A percentile compares a stretch with the other conserved stretches of the same genome.
Conservation (phyloP, 1,140 invertebrate genomes). For the Saccostrea echinata region DNA sequence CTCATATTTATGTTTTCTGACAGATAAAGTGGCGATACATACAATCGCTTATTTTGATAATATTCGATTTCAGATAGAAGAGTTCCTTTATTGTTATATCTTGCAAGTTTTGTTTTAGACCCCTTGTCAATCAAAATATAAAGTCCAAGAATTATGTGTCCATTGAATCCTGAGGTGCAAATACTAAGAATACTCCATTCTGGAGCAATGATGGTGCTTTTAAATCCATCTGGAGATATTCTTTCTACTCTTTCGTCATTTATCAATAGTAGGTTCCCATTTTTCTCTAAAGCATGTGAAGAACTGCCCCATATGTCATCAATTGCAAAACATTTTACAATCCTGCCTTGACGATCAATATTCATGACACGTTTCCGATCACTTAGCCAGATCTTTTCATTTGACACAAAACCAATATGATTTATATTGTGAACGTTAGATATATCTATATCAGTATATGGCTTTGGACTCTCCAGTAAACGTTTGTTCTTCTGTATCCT, state of each 20-base stretch:
- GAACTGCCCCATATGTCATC: conserved; percentile 3
- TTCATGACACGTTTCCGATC: neutral
- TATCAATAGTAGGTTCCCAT: neutral
- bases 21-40: neutral
- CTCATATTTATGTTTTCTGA: neutral
- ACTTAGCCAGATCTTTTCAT: neutral
- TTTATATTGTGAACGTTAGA: neutral
- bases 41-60: neutral
- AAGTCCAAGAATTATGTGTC: neutral
- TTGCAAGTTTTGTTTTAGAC: neutral
- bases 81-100: neutral
- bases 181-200: neutral
- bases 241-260: neutral
- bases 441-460: too few relatives aligned
- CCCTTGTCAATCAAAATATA: neutral
- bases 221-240: neutral
- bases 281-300: neutral
- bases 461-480: too few relatives aligned
- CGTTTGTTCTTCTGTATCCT: too few relatives aligned
- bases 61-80: neutral
- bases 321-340: neutral
- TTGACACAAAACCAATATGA: neutral
- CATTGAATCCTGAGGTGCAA: neutral
- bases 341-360: neutral
- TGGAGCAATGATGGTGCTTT: neutral